Evolutionary conservation across 1,140 invertebrate species (phyloP).

Genomic region (Drosophila ohnishii): DNA sequence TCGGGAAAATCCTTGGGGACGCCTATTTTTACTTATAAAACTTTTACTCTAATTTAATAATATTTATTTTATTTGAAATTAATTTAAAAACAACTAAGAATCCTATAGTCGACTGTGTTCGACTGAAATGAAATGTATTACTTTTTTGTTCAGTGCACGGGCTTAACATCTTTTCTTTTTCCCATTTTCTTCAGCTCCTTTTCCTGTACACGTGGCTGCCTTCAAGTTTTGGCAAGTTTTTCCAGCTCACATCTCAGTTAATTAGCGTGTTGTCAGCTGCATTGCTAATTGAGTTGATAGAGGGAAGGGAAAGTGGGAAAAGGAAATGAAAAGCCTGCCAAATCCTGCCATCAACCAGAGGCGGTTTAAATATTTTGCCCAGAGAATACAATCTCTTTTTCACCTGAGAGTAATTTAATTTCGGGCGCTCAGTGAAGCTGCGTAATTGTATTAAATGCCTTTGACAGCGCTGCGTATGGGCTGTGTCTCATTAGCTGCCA

Average conservation of each 20-base stretch:
- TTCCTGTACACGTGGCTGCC: slow-evolving; percentile 27
- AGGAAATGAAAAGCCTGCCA: neutral
- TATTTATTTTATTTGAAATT: neutral
- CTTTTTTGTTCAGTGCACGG: neutral
- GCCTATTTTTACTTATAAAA: too few species aligned
- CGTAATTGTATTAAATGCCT: slow-evolving; percentile 49
- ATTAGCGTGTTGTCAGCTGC: slow-evolving; percentile 71
- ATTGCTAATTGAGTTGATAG: slow-evolving; percentile 71
- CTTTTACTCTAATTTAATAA: neutral
- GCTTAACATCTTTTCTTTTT: neutral
- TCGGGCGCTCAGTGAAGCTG: neutral
- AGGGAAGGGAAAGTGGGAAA: neutral
- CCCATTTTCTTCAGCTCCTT: slow-evolving; percentile 7
- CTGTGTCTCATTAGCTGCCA: slow-evolving; percentile 42
- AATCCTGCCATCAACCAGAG: slow-evolving; percentile 1
- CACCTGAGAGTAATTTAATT: slow-evolving; percentile 21
- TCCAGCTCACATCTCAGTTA: slow-evolving; percentile 65
- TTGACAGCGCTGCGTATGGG: slow-evolving; percentile 50
- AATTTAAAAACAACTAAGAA: neutral
- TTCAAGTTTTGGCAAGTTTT: slow-evolving; percentile 51
- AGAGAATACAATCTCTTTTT: slow-evolving; percentile 1
- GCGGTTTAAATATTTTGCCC: neutral
- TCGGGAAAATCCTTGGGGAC: neutral
- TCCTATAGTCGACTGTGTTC: too few species aligned
- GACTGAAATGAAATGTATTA: too few species aligned